Percentiles rank a stretch among this genome's conserved stretches.
Evolutionary conservation across 2,888 invertebrate genomes (phyloP).

Genomic region (Mantis religiosa): DNA sequence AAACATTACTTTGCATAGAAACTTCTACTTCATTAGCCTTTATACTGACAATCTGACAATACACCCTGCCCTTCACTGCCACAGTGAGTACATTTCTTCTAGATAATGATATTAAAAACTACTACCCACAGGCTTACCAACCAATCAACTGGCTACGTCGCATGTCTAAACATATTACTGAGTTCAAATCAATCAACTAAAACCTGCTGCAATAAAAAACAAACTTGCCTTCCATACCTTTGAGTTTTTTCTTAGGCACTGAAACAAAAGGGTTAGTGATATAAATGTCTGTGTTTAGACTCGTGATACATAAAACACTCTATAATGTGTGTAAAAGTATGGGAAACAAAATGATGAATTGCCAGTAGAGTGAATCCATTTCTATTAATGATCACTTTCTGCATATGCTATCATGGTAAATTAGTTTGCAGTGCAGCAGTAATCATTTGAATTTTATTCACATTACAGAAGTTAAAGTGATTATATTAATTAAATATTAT

Average conservation of each 20-base stretch:
- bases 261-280: constrained; percentile 31
- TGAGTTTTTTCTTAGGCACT: constrained; percentile 37
- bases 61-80: not conserved
- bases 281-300: constrained; percentile 10
- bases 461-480: not conserved
- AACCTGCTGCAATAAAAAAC: constrained; percentile 12
- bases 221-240: constrained; percentile 33
- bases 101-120: not conserved
- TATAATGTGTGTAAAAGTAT: not conserved
- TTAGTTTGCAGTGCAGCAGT: not conserved
- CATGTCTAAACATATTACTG: constrained; percentile 7
- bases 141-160: constrained; percentile 17
- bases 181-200: constrained; percentile 1
- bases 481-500: too few species aligned
- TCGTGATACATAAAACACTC: not conserved
- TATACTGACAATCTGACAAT: not conserved
- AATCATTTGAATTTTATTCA: not conserved
- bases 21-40: not conserved
- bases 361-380: not conserved
- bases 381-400: not conserved
- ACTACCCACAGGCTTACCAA: constrained; percentile 21
- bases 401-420: not conserved
- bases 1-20: not conserved
- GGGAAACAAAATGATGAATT: not conserved
- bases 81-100: not conserved